phyloP scores from a whole-genome alignment of 2,113 vertebrate genomes.

The Pachypanchax playfairii region DNA sequence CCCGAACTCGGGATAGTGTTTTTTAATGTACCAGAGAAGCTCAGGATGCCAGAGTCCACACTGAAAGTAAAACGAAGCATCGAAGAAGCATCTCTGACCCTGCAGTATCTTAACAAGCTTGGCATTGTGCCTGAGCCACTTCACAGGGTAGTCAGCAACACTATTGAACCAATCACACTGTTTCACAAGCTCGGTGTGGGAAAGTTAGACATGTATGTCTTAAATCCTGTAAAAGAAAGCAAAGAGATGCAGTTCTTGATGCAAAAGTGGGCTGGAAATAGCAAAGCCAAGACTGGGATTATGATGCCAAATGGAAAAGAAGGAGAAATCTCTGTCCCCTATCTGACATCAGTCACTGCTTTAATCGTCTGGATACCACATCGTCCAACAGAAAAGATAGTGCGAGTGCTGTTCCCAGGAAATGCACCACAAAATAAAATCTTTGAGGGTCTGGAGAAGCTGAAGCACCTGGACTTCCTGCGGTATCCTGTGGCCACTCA shows the following conservation, averaged over 20 bases:
- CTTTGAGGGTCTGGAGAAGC: constrained; percentile 95
- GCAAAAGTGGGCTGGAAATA: constrained; percentile 99
- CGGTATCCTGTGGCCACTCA: constrained; percentile 95
- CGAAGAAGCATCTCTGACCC: constrained; percentile 91
- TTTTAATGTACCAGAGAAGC: constrained; percentile 95
- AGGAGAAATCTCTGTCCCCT: constrained; percentile 97
- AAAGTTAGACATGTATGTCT: constrained; percentile 94
- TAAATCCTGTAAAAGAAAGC: constrained; percentile 98
- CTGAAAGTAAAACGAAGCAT: constrained; percentile 95
- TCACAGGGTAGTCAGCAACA: constrained; percentile 90
- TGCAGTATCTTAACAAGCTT: constrained; percentile 93
- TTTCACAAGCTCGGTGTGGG: constrained; percentile 99
- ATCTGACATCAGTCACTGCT: constrained; percentile 96
- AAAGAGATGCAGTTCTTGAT: constrained; percentile 99
- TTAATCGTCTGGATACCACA: constrained; percentile 97
- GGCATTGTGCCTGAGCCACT: constrained; percentile 94
- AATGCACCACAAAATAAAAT: constrained; percentile 99
- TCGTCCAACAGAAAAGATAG: constrained; percentile 93
- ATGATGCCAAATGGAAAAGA: constrained; percentile 92
- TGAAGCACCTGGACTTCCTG: constrained; percentile 94
- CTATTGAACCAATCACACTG: constrained; percentile 92
- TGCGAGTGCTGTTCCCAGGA: constrained; percentile 96
- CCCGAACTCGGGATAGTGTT: constrained; percentile 97
- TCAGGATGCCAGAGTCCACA: constrained; percentile 89
- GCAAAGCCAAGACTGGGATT: constrained; percentile 98